phyloP scores from a whole-genome alignment of 1,140 invertebrate genomes.

The Eupristina koningsbergeri region DNA sequence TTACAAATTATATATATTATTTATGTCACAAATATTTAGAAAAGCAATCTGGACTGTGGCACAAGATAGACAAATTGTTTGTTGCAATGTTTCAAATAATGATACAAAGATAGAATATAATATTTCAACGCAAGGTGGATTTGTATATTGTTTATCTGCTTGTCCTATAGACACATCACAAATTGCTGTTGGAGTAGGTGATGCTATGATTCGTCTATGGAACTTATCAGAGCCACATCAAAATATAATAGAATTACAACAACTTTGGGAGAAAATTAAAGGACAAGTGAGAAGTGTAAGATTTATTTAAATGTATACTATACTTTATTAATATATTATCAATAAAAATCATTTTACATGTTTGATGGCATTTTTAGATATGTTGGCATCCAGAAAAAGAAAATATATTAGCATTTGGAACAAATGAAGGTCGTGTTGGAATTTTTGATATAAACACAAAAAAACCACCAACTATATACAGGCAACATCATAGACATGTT shows the following conservation, averaged over 20 bases:
- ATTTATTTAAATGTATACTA: slow-evolving; percentile 41
- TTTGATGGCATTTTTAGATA: slow-evolving; percentile 65
- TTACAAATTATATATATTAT: slow-evolving; percentile 18
- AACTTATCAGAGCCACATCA: slow-evolving; percentile 75
- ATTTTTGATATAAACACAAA: slow-evolving; percentile 70
- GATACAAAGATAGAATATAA: slow-evolving; percentile 65
- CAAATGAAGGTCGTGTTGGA: slow-evolving; percentile 81
- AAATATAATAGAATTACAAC: slow-evolving; percentile 71
- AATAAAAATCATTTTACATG: neutral
- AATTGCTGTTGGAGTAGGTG: slow-evolving; percentile 81
- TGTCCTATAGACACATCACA: slow-evolving; percentile 82
- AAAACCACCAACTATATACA: slow-evolving; percentile 65
- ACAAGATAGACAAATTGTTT: slow-evolving; percentile 78
- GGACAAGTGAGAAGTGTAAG: slow-evolving; percentile 80
- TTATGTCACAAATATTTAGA: slow-evolving; percentile 50
- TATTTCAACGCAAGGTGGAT: slow-evolving; percentile 80
- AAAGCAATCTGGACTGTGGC: slow-evolving; percentile 76
- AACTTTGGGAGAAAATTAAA: slow-evolving; percentile 81
- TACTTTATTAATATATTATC: slow-evolving; percentile 10
- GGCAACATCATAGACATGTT: slow-evolving; percentile 65
- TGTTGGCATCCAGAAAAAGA: slow-evolving; percentile 87
- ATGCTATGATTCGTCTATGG: slow-evolving; percentile 82
- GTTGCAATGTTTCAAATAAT: slow-evolving; percentile 72
- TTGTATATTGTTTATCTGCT: slow-evolving; percentile 77
- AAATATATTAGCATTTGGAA: slow-evolving; percentile 82